Conservation (phyloP, 2,113 vertebrate genomes). For the Felis chaus region DNA sequence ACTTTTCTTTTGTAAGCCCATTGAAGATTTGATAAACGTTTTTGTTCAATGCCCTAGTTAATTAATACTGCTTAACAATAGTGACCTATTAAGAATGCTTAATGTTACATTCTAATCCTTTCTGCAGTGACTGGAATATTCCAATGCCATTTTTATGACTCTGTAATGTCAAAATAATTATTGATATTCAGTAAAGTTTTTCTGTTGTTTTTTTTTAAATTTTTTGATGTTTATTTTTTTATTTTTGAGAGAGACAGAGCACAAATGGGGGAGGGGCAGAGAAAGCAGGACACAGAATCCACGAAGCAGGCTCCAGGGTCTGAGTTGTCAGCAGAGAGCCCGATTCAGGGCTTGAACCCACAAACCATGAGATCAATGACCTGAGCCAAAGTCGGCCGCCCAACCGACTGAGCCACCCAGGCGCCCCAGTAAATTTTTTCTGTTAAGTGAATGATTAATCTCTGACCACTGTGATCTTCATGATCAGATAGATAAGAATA, state of each 20-base stretch:
- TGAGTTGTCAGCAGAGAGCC: no score
- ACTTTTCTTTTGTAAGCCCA: background rate
- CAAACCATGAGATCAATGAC: no score
- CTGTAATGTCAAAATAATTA: background rate
- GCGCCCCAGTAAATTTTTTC: background rate
- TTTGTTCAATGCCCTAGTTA: background rate
- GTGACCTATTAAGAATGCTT: background rate
- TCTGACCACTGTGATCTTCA: slow-evolving; percentile 11
- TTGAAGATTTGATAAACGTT: background rate
- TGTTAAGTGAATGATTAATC: background rate
- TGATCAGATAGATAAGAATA: background rate
- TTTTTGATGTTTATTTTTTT: no score
- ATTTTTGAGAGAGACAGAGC: no score
- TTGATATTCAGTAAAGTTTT: background rate
- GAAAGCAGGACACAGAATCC: no score
- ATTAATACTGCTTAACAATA: background rate
- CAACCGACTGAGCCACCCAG: no score
- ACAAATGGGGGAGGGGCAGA: no score
- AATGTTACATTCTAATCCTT: background rate
- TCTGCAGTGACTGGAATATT: background rate
- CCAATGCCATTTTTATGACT: background rate
- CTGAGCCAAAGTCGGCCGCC: no score
- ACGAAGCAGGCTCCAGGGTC: no score
- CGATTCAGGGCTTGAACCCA: no score
- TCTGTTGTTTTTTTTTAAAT: background rate